These are phyloP conservation scores for Phytoseiulus persimilis DNA, from an alignment of 2,888 invertebrate species.

Conservation along the genomic window DNA sequence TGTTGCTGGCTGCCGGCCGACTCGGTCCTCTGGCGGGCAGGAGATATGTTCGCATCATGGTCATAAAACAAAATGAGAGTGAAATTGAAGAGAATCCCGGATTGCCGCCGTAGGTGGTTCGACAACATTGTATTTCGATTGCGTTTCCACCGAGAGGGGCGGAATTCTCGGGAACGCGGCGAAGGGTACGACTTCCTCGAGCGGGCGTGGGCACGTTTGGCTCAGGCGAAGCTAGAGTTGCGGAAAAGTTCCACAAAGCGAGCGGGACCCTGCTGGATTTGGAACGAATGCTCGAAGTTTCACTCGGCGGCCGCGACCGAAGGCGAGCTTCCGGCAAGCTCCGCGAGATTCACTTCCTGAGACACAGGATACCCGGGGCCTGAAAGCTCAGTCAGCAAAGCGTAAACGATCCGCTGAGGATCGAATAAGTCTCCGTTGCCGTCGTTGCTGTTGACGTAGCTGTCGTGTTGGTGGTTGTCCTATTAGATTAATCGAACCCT, in stretches of 20 bases:
- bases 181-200: background rate
- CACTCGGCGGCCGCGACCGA: too few relatives aligned
- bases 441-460: background rate
- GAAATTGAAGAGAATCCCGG: background rate
- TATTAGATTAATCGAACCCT: slow-evolving; percentile 5
- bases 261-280: too few relatives aligned
- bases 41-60: background rate
- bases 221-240: background rate
- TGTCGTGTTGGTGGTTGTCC: background rate
- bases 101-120: background rate
- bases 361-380: background rate
- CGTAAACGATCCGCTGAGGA: background rate
- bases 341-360: background rate
- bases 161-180: background rate
- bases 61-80: background rate
- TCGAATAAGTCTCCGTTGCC: background rate
- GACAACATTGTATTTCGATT: background rate
- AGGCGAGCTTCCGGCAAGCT: too few relatives aligned
- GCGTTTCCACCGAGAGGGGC: background rate
- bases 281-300: too few relatives aligned
- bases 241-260: background rate
- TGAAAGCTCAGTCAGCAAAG: background rate
- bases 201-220: background rate
- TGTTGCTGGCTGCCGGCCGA: background rate
- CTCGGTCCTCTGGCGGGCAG: background rate